phyloP scores from a whole-genome alignment of 2,888 invertebrate species.

The Drosophila diplacantha region DNA sequence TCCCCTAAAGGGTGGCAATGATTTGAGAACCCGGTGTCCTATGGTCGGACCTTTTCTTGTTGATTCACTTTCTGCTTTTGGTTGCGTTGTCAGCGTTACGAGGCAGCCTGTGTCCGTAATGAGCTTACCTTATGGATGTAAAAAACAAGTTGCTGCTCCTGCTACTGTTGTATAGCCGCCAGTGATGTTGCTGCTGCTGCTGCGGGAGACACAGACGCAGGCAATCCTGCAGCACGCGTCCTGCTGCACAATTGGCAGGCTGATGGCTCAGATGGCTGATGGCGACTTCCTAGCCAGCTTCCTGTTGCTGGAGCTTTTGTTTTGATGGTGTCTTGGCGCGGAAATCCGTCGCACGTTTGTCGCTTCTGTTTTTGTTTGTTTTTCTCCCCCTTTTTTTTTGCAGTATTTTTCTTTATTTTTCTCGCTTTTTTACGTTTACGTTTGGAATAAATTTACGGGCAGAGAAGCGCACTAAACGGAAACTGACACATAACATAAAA shows the following conservation, averaged over 20 bases:
- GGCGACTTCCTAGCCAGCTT: constrained; percentile 51
- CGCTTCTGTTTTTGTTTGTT: constrained; percentile 39
- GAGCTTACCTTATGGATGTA: constrained; percentile 67
- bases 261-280: constrained; percentile 31
- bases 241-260: constrained; percentile 63
- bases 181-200: constrained; percentile 5
- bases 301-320: constrained; percentile 47
- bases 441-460: constrained; percentile 50
- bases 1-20: not conserved
- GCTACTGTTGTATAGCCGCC: constrained; percentile 27
- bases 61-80: constrained; percentile 11
- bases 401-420: constrained; percentile 35
- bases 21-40: not conserved
- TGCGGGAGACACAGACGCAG: constrained; percentile 22
- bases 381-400: constrained; percentile 12
- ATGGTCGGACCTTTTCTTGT: not conserved
- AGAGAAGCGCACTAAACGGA: constrained; percentile 58
- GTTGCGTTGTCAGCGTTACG: constrained; percentile 49
- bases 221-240: constrained; percentile 51
- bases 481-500: constrained; percentile 54
- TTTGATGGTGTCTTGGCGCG: constrained; percentile 54
- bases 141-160: constrained; percentile 43
- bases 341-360: constrained; percentile 58
- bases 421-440: constrained; percentile 26
- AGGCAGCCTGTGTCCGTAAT: constrained; percentile 51